phyloP scores from a whole-genome alignment of 2,888 invertebrate species.

The Itoplectis maculator region DNA sequence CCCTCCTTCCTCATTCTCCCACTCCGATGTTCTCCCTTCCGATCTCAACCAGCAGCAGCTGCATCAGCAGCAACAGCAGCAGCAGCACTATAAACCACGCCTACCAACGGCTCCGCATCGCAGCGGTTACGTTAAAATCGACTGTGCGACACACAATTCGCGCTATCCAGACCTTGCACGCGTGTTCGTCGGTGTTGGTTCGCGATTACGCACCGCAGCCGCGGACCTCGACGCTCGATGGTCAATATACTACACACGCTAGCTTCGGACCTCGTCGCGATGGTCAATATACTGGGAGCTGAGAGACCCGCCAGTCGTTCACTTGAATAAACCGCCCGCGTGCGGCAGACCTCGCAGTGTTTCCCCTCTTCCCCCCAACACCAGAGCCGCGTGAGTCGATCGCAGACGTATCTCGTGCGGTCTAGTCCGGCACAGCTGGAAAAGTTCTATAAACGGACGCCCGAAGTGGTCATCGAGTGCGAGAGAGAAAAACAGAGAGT shows the following conservation, averaged over 20 bases:
- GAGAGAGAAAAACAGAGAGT: slow-evolving; percentile 2
- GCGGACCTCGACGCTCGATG: no score
- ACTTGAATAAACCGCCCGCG: slow-evolving; percentile 58
- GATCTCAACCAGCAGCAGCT: slow-evolving; percentile 43
- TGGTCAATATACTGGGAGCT: not conserved
- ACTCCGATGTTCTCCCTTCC: slow-evolving; percentile 21
- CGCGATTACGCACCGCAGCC: slow-evolving; percentile 43
- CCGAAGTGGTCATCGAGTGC: not conserved
- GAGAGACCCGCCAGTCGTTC: slow-evolving; percentile 17
- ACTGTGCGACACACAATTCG: slow-evolving; percentile 18
- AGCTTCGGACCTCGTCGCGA: slow-evolving; percentile 19
- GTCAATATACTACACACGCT: no score
- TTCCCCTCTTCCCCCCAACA: no score
- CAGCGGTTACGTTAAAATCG: slow-evolving; percentile 21
- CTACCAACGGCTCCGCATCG: slow-evolving; percentile 40
- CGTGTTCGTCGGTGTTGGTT: no score
- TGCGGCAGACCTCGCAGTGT: slow-evolving; percentile 1
- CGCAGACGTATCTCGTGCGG: no score
- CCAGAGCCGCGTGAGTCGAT: not conserved
- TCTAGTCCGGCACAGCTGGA: slow-evolving; percentile 1
- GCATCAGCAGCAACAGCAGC: slow-evolving; percentile 7
- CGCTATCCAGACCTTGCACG: not conserved
- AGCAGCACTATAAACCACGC: slow-evolving; percentile 37
- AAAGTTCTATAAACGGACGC: not conserved
- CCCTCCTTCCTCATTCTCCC: no score